phyloP scores from a whole-genome alignment of 92 coral and sea anemone genomes.

The Epizoanthus fatuus region DNA sequence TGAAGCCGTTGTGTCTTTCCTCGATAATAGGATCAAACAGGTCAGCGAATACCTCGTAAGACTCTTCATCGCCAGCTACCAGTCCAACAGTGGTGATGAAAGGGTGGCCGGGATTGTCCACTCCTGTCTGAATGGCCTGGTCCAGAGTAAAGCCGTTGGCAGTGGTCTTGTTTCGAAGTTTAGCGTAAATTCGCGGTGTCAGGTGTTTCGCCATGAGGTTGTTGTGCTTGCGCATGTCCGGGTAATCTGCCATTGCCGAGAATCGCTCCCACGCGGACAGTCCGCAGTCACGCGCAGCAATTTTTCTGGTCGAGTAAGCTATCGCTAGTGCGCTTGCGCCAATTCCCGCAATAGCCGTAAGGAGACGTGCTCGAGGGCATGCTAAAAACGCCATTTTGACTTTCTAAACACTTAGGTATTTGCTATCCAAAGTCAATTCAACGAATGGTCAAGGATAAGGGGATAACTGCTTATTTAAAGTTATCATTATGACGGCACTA shows the following conservation, averaged over 20 bases:
- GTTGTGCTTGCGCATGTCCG: constrained; percentile 92
- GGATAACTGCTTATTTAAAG: too few species aligned
- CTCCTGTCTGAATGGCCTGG: constrained; percentile 91
- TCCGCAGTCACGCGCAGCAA: constrained; percentile 38
- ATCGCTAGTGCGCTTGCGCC: constrained; percentile 50
- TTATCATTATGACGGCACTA: too few species aligned
- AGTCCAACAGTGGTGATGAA: constrained; percentile 82
- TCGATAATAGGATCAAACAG: constrained; percentile 85
- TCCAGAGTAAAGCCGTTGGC: constrained; percentile 88
- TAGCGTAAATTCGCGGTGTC: constrained; percentile 89
- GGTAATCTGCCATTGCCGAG: constrained; percentile 86
- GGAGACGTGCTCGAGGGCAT: constrained; percentile 37
- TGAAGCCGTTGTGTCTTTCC: constrained; percentile 86
- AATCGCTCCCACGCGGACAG: constrained; percentile 31
- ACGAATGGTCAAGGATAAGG: not conserved
- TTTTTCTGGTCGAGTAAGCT: constrained; percentile 29
- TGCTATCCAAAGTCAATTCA: not conserved
- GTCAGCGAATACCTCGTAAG: constrained; percentile 77
- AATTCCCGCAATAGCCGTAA: constrained; percentile 47
- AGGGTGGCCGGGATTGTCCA: constrained; percentile 87
- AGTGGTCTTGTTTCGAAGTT: constrained; percentile 84
- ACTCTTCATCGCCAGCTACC: constrained; percentile 88
- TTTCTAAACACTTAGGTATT: not conserved
- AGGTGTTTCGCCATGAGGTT: constrained; percentile 96
- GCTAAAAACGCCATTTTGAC: constrained; percentile 61